These are phyloP conservation scores for Pomacea maculata DNA, from an alignment of 1,140 invertebrate genomes.

Conservation along the genomic window DNA sequence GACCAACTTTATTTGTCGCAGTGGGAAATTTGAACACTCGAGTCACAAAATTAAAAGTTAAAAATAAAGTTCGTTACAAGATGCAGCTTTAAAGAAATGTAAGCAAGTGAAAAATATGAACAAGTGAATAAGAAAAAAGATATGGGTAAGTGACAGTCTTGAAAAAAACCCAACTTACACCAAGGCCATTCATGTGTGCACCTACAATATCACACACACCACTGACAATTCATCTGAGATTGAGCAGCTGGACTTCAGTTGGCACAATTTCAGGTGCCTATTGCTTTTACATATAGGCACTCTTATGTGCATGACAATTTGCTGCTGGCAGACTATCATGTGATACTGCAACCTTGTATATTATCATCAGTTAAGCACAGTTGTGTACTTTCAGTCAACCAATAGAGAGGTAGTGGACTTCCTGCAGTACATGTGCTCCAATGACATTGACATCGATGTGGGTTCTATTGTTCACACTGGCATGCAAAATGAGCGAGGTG, in stretches of 20 bases:
- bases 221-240: too few species aligned
- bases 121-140: background rate
- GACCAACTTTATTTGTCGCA: too few species aligned
- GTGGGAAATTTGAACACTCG: too few species aligned
- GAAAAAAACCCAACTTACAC: too few species aligned
- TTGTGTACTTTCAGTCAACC: conserved; percentile 47
- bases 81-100: background rate
- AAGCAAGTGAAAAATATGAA: background rate
- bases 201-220: too few species aligned
- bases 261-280: too few species aligned
- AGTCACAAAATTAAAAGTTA: too few species aligned
- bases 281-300: too few species aligned
- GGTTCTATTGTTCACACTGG: conserved; percentile 97
- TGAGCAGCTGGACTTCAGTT: too few species aligned
- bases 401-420: conserved; percentile 88
- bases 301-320: background rate
- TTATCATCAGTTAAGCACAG: background rate
- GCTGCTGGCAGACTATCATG: background rate
- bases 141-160: too few species aligned
- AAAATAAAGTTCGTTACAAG: background rate
- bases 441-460: conserved; percentile 93
- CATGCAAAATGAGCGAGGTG: conserved; percentile 95
- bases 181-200: too few species aligned
- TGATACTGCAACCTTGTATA: background rate
- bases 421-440: conserved; percentile 94